Conservation (phyloP, 2,113 vertebrate genomes). For the Corynorhinus townsendii region DNA sequence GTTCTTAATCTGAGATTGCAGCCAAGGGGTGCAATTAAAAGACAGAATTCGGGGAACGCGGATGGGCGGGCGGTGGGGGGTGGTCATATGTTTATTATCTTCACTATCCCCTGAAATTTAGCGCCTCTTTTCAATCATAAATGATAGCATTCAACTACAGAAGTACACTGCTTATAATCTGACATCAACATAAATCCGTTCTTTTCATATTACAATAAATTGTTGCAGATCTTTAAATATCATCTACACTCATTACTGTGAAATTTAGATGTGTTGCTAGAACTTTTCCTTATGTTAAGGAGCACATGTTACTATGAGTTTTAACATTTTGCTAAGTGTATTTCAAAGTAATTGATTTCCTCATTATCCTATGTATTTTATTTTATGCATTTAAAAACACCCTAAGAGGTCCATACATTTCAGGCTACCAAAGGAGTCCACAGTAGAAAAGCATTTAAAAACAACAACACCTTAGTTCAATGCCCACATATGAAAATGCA, state of each 20-base stretch:
- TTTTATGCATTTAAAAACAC: conserved; percentile 9
- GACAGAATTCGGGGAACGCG: neutral
- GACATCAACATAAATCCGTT: conserved; percentile 14
- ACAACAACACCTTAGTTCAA: neutral
- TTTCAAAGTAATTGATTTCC: conserved; percentile 25
- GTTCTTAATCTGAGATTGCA: conserved; percentile 8
- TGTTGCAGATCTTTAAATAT: conserved; percentile 13
- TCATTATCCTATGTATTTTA: neutral
- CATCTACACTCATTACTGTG: neutral
- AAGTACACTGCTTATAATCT: neutral
- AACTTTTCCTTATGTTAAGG: neutral
- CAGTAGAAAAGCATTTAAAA: neutral
- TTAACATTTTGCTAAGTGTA: conserved; percentile 17
- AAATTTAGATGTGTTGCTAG: conserved; percentile 20
- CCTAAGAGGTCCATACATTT: neutral
- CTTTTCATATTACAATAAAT: conserved; percentile 5
- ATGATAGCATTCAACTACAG: neutral
- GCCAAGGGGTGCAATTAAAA: neutral
- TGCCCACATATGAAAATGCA: neutral
- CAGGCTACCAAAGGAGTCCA: neutral
- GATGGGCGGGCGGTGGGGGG: rapidly evolving
- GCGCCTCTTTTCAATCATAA: neutral
- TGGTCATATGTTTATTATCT: neutral
- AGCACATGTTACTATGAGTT: neutral
- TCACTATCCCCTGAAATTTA: neutral